Conservation (phyloP, 2,113 vertebrate genomes). For the Bubo bubo region DNA sequence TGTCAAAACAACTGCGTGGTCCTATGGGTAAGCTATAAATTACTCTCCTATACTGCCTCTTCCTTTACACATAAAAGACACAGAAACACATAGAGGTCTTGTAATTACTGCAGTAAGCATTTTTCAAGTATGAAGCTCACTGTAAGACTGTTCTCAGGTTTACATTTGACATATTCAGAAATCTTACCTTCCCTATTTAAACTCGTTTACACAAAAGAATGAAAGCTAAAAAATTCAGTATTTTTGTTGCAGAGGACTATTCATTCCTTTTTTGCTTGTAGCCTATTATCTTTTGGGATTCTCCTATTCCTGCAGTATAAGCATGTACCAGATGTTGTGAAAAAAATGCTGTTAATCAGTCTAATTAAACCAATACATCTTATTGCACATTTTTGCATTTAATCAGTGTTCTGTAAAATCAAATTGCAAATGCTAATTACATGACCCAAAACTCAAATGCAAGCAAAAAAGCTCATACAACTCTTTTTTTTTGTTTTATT, state of each 20-base stretch:
- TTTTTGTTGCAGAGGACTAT: neutral
- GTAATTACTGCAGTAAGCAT: neutral
- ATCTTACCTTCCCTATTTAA: neutral
- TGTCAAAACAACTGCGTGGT: neutral
- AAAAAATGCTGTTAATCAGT: neutral
- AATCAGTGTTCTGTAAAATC: neutral
- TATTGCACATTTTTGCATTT: conserved; percentile 12
- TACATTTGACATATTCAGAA: neutral
- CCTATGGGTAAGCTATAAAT: neutral
- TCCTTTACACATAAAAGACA: neutral
- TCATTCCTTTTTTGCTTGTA: neutral
- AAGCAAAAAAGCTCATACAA: neutral
- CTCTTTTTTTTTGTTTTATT: neutral
- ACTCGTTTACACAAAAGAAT: neutral
- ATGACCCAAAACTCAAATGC: neutral
- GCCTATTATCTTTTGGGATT: neutral
- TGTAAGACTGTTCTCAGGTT: neutral
- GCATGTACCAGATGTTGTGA: neutral
- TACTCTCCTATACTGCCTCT: neutral
- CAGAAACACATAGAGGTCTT: neutral
- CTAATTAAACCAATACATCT: conserved; percentile 3
- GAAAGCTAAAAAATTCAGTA: neutral
- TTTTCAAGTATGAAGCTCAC: neutral
- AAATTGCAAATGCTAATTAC: neutral
- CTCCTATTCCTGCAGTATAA: neutral